Base-by-base conservation (phyloP, 2,797 vertebrate genomes). In the Platyrinchus mystaceus region DNA sequence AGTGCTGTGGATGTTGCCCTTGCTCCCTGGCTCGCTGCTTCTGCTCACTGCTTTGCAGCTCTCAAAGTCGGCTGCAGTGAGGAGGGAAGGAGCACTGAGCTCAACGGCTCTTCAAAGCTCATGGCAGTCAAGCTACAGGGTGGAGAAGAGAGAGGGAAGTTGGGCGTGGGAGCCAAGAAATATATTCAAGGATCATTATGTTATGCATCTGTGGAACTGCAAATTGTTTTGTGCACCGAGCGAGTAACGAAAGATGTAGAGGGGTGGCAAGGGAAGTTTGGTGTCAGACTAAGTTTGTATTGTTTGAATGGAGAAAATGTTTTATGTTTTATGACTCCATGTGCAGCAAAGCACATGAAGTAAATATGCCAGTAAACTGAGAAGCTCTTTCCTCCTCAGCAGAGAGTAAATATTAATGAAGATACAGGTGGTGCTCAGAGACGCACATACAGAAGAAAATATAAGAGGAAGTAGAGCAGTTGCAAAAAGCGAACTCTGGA, bases 391-490 rank as follows among this genome's bases (percentile, higher is more conserved):
- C 39, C 36, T 94, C 12, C 89, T 95, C 92, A 93, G 89, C 71
- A 89, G 87, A 50, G 44, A 58, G 83, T 94, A 97, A 95, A 97
- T 93, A 91, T 90, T 95, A 95, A 94, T 97, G 92, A 95, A 96
- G 89, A 10, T 70, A 95, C 88, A 87, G 74, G 85, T 93, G 50
- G 87, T 1, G 3, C 2, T 0, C 39, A 47, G 75, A 76, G 30
- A 75, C 2, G 18, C 17, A 28, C 44, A 58, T 12, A 24, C 2
- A 53, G 24, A 83, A 58, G 85, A 93, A 93, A 95, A 91, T 73
- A 82, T 15, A 88, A 87, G 87, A 96, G 56, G 87, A 97, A 97
- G 90, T 90, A 97, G 95, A 97, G 68, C 94, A 96, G 90, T 96
- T 97, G 97, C 85, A 90, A 96, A 97, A 97, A 95, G 92, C 37